Base-by-base conservation (phyloP, 2,113 vertebrate genomes). In the Toxostoma redivivum region DNA sequence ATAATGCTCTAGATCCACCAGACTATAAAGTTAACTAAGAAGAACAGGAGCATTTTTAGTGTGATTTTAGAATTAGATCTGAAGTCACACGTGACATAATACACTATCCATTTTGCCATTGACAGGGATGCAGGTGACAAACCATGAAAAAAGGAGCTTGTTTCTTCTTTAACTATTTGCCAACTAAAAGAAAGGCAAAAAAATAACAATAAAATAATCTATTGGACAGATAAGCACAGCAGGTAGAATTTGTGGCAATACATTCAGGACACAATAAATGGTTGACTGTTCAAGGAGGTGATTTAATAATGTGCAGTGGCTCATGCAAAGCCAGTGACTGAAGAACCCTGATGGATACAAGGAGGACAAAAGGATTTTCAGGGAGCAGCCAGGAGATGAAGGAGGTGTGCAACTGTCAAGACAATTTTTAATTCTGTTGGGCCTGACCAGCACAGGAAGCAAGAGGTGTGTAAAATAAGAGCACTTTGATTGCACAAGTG, bases 71-170 rank as follows among this genome's bases (percentile, higher is more conserved):
- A 80, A 64, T 72, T 76, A 56, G 35, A 48, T 16, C 19, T 76
- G 40, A 71, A 88, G 15, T 5, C 30, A 27, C 4, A 1, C 2
- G 0, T 33, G 24, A 18, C 11, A 23, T 28, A 76, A 3, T n/a
- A 24, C 3, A 31, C 28, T 30, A 51, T 31, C 33, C 15, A 18
- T 61, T 77, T 76, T 53, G 15, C 8, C 24, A 8, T 17, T 48
- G 67, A 58, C 9, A 42, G 6, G 38, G 6, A 28, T 1, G 0
- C 19, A 50, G 30, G 47, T 7, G 7, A 35, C 4, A 64, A 17
- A 27, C 1, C 1, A 2, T 10, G 7, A 23, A 61, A 42, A 74
- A 51, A 57, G 1, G 9, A 57, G 3, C 4, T 33, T 40, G 24
- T 61, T 69, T 67, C 12, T 62, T 61, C 12, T 88, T 77, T 23